Evolutionary conservation across 2,888 invertebrate genomes (phyloP), one percentile per base, ranked within the genome.

Genomic region (Lepas anatifera): DNA sequence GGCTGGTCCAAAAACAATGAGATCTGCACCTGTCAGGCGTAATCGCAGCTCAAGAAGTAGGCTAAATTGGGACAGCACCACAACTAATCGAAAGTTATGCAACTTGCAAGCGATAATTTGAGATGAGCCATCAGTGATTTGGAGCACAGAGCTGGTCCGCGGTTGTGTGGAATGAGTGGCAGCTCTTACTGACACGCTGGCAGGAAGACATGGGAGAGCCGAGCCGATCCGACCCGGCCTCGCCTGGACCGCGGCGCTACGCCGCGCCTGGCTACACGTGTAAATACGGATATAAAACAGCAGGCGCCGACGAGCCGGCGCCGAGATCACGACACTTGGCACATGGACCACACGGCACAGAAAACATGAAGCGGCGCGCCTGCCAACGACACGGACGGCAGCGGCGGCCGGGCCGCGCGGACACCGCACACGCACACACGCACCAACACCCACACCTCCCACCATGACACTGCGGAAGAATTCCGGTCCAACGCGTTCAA

Each of bases 311-410:
- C 58, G 58, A 10, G 25, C 25, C 25, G 2, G 13, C 52, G 29
- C 11, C 58, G 32, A 58, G 32, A 58, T 32, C 32, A 6, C 6
- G 13, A n/a, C 58, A 58, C 58, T 58, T 58, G 58, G 58, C 58
- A 58, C 58, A 58, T 18, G 58, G 58, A 58, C 11, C 58, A 58
- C 58, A 58, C 32, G 58, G 58, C 58, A 58, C 58, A 58, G 32
- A 58, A 25, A 58, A 58, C 58, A 58, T 4, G 25, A 18, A 13
- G 13, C 32, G 58, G 58, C 58, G 32, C 13, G 13, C 41, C 41
- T 13, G 41, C 41, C 11, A 41, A 16, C 41, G 11, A 41, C 41
- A 41, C 41, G 16, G 16, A 10, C 10, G 41, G 41, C 52, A 4
- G 58, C 32, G 32, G 32, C 32, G 13, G 58, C 32, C 58, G 25